These are phyloP conservation scores for Sebastes steindachneri DNA, from an alignment of 2,797 vertebrate genomes.

Conservation along the genomic window DNA sequence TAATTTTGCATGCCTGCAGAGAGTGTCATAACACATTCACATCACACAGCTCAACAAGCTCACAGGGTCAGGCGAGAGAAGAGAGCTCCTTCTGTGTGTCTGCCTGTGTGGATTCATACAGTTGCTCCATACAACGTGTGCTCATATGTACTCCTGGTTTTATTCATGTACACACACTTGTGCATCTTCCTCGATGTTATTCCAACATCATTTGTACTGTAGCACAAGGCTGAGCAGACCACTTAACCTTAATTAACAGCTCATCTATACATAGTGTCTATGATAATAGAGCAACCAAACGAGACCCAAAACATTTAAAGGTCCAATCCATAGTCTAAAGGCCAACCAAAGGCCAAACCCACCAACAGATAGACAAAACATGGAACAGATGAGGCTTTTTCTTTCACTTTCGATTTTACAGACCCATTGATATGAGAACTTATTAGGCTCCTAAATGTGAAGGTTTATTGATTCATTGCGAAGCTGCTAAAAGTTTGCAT, in stretches of 20 bases:
- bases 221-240: not conserved
- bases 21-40: constrained; percentile 78
- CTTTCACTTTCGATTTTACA: not conserved
- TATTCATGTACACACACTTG: constrained; percentile 3
- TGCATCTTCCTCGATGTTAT: not conserved
- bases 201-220: constrained; percentile 1
- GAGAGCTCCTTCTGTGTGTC: constrained; percentile 23
- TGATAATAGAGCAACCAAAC: constrained; percentile 28
- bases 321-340: constrained; percentile 45
- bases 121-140: constrained; percentile 4
- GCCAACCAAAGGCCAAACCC: constrained; percentile 34
- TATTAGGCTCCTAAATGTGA: constrained; percentile 25
- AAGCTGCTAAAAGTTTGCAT: constrained; percentile 13
- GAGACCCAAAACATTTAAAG: constrained; percentile 34
- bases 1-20: constrained; percentile 80
- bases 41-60: constrained; percentile 76
- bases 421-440: not conserved
- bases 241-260: constrained; percentile 50
- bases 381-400: not conserved
- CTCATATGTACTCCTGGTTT: not conserved
- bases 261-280: constrained; percentile 24
- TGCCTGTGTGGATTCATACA: constrained; percentile 23
- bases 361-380: constrained; percentile 2
- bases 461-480: constrained; percentile 18
- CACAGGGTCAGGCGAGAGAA: constrained; percentile 49